Conservation (phyloP, 2,888 invertebrate species). For the Lydus trimaculatus region DNA sequence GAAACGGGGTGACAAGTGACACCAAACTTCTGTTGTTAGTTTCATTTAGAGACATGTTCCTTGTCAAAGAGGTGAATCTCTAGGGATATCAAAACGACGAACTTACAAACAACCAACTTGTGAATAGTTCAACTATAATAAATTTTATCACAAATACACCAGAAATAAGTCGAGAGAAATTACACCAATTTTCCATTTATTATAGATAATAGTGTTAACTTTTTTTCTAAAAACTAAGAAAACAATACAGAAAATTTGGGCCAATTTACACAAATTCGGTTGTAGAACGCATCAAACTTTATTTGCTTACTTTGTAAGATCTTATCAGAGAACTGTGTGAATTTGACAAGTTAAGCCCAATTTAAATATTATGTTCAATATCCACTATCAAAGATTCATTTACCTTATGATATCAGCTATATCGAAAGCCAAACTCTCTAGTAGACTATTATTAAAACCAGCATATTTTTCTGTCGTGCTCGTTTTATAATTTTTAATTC, state of each 20-base stretch:
- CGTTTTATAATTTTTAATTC: background rate
- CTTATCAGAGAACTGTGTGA: slow-evolving; percentile 27
- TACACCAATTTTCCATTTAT: background rate
- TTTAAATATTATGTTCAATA: slow-evolving; percentile 35
- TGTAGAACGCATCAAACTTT: background rate
- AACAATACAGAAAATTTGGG: too few species aligned
- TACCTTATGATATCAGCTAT: background rate
- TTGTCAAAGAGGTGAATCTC: slow-evolving; percentile 51
- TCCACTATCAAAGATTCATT: background rate
- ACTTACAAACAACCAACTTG: slow-evolving; percentile 27
- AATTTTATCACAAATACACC: background rate
- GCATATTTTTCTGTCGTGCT: too few species aligned
- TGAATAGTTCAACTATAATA: background rate
- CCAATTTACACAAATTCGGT: background rate
- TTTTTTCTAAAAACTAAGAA: background rate
- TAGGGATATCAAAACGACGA: slow-evolving; percentile 34
- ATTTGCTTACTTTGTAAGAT: background rate
- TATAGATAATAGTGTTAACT: background rate
- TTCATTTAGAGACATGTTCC: slow-evolving; percentile 53
- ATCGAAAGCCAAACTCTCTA: background rate
- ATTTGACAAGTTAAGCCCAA: slow-evolving; percentile 42
- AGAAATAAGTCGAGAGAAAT: background rate
- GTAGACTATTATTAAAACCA: background rate
- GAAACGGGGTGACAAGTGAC: slow-evolving; percentile 57
- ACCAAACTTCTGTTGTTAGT: slow-evolving; percentile 54